Conservation (phyloP, 2,888 invertebrate species). For the Zhuqinia jingwanae region DNA sequence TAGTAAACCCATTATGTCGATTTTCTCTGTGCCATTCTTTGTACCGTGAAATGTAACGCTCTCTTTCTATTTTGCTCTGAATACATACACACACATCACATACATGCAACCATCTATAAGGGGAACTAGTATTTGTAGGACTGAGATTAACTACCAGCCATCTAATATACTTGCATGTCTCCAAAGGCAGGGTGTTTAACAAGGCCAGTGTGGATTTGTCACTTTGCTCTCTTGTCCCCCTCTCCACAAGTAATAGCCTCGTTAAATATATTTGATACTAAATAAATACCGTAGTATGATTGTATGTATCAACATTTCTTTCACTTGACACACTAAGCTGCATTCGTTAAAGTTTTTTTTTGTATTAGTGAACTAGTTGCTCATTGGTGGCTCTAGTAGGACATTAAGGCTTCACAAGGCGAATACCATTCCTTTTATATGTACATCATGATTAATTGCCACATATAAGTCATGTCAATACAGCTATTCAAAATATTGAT, state of each 20-base stretch:
- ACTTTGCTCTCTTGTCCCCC: background rate
- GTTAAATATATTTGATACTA: background rate
- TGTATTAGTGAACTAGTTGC: too few relatives aligned
- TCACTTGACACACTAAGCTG: too few relatives aligned
- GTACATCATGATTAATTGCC: too few relatives aligned
- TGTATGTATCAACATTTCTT: too few relatives aligned
- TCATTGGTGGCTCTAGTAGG: too few relatives aligned
- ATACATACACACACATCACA: too few relatives aligned
- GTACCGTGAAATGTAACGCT: slow-evolving; percentile 29
- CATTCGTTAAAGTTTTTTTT: too few relatives aligned
- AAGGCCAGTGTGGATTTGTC: slow-evolving; percentile 15
- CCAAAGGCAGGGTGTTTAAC: slow-evolving; percentile 14
- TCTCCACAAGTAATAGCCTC: slow-evolving; percentile 2
- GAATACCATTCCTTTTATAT: too few relatives aligned
- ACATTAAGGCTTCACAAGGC: too few relatives aligned
- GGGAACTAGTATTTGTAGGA: slow-evolving; percentile 34
- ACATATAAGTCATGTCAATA: too few relatives aligned
- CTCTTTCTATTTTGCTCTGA: background rate
- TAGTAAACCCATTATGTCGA: slow-evolving; percentile 22
- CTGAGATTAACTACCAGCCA: slow-evolving; percentile 58
- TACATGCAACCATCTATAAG: slow-evolving; percentile 18
- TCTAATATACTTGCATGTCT: slow-evolving; percentile 7
- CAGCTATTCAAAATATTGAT: too few relatives aligned
- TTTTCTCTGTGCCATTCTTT: background rate
- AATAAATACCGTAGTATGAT: too few relatives aligned